Conservation (phyloP, 2,888 invertebrate species). For the Griposia aprilina region DNA sequence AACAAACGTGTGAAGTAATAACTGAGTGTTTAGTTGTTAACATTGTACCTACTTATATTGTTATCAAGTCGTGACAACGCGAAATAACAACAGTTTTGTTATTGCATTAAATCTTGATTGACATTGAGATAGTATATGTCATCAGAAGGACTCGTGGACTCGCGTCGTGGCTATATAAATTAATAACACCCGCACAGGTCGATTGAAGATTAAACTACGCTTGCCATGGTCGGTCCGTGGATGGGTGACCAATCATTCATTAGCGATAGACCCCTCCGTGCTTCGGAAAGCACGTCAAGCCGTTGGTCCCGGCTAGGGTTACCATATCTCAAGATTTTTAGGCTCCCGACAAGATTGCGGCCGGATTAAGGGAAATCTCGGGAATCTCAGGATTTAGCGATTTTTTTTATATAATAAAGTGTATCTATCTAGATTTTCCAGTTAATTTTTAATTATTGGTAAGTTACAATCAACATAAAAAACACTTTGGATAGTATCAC, state of each 20-base stretch:
- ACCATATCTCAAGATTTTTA: too few relatives aligned
- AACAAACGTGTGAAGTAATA: slow-evolving; percentile 21
- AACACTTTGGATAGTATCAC: too few relatives aligned
- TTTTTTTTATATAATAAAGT: too few relatives aligned
- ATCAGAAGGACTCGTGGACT: neutral
- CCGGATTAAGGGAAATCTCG: too few relatives aligned
- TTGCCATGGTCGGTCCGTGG: neutral
- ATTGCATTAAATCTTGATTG: neutral
- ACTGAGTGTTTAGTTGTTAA: neutral
- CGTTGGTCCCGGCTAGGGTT: too few relatives aligned
- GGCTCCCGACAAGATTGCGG: too few relatives aligned
- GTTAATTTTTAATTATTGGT: too few relatives aligned
- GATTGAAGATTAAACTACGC: neutral
- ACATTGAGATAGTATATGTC: neutral
- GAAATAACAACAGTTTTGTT: slow-evolving; percentile 9
- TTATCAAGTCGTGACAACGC: neutral
- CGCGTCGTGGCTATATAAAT: neutral
- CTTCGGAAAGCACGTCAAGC: too few relatives aligned
- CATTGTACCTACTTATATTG: neutral
- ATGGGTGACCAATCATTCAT: neutral
- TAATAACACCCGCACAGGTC: neutral
- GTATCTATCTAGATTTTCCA: too few relatives aligned
- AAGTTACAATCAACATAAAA: too few relatives aligned
- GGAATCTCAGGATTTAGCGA: too few relatives aligned
- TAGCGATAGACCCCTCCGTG: too few relatives aligned